Percentiles rank a stretch among this genome's conserved stretches.
These are phyloP conservation scores for Eurystomus glaucurus DNA, from an alignment of 2,797 vertebrate genomes.

Conservation along the genomic window DNA sequence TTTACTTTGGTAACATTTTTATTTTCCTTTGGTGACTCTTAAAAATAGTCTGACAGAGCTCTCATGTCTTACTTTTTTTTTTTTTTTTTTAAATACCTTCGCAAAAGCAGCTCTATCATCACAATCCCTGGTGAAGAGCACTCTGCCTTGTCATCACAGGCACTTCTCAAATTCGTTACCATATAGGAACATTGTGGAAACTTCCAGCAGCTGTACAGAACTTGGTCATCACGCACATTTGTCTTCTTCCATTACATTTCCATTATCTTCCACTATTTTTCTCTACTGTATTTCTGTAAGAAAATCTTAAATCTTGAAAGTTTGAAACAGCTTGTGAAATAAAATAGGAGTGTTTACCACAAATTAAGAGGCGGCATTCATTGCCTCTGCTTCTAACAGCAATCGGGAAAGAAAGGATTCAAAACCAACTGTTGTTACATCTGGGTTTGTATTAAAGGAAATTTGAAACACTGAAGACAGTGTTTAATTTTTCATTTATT, in stretches of 20 bases:
- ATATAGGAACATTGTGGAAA: background rate
- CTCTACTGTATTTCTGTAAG: background rate
- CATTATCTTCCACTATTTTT: background rate
- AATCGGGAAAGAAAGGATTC: background rate
- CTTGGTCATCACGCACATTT: background rate
- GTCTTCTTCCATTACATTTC: background rate
- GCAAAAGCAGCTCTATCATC: background rate
- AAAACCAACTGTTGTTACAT: background rate
- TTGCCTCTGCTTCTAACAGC: background rate
- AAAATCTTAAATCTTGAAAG: background rate
- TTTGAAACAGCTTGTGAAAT: background rate
- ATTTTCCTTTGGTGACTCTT: background rate
- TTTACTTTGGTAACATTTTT: background rate
- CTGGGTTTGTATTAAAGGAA: background rate
- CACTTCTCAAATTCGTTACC: rapidly evolving
- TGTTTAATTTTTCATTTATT: background rate
- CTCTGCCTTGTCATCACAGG: background rate
- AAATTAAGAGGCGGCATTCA: background rate
- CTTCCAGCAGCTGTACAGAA: background rate
- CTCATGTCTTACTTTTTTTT: background rate
- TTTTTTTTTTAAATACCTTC: background rate
- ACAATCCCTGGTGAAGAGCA: background rate
- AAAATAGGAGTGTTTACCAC: background rate
- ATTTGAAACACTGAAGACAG: background rate
- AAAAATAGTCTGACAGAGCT: background rate